Base-by-base conservation (phyloP, 1,140 invertebrate genomes). In the Tribolium madens region DNA sequence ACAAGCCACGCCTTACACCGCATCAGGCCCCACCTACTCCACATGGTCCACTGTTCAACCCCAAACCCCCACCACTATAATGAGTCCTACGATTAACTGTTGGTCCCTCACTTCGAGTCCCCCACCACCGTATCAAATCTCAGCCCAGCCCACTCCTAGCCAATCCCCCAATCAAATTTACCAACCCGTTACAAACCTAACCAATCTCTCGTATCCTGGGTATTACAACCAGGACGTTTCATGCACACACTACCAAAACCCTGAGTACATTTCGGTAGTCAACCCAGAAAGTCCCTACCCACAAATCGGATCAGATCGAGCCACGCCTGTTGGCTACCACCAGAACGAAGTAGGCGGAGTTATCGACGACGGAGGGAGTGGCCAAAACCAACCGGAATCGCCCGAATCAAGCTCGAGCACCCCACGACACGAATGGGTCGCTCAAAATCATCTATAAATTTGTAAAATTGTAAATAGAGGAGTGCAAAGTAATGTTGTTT, bases 151-250 rank as follows among this genome's bases (percentile, higher is more conserved):
- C 0, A 81, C 84, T 1, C 84, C 84, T 0, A 84, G 81, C 52
- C 85, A 85, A 78, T 86, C 85, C 6, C 85, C 85, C 46, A 85
- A 68, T 69, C 85, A 85, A 74, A 81, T 84, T 17, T 85, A 86
- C 73, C 84, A 85, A 73, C 81, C 84, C 0, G 81, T 86, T 5
- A 76, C 81, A n/a, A 85, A 84, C 74, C 73, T 85, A 21, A 83
- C 84, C 1, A 85, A 84, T 75, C 52, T 85, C n/a, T 82, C 83
- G 4, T 85, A 85, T 52, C 78, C 83, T 0, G 79, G 82, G 13
- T 86, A 85, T 76, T 86, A 85, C 79, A 81, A 78, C 18, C 84
- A 84, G 57, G 84, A 85, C 15, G 53, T 81, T 1, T 15, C 81
- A 0, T 79, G 81, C 14, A 75, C 83, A 4, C 81, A 83, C 50